Evolutionary conservation across 2,888 invertebrate species (phyloP).

Genomic region (Phalangium opilio): DNA sequence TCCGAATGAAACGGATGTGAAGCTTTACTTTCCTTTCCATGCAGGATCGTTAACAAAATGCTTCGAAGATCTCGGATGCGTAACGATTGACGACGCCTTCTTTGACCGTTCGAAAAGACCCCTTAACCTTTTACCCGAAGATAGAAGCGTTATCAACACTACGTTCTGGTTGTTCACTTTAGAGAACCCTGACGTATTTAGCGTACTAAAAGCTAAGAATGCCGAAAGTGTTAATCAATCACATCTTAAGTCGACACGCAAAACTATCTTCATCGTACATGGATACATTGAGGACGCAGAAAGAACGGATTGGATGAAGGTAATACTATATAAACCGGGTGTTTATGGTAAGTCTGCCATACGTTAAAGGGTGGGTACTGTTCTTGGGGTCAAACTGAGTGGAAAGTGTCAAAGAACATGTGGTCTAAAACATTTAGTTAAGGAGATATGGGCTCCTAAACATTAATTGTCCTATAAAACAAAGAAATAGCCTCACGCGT

Average conservation of each 20-base stretch:
- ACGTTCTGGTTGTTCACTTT: constrained; percentile 17
- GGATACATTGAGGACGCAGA: constrained; percentile 19
- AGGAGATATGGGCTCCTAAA: no score
- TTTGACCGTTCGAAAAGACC: constrained; percentile 14
- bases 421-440: no score
- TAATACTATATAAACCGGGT: constrained; percentile 6
- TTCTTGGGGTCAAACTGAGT: no score
- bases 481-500: no score
- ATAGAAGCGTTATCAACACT: constrained; percentile 12
- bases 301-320: constrained; percentile 18
- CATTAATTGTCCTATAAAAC: no score
- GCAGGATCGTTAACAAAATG: constrained; percentile 1
- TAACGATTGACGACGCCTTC: constrained; percentile 14
- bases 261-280: constrained; percentile 18
- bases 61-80: constrained; percentile 12
- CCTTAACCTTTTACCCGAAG: constrained; percentile 14
- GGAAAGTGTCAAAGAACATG: no score
- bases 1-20: no score
- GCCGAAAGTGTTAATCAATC: constrained; percentile 8
- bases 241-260: constrained; percentile 5
- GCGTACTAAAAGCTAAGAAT: constrained; percentile 8
- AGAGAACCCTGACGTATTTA: constrained; percentile 9
- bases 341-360: no score
- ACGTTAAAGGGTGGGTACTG: no score
- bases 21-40: no score